Base-by-base conservation (phyloP, 2,113 vertebrate genomes). In the Pygoscelis adeliae region DNA sequence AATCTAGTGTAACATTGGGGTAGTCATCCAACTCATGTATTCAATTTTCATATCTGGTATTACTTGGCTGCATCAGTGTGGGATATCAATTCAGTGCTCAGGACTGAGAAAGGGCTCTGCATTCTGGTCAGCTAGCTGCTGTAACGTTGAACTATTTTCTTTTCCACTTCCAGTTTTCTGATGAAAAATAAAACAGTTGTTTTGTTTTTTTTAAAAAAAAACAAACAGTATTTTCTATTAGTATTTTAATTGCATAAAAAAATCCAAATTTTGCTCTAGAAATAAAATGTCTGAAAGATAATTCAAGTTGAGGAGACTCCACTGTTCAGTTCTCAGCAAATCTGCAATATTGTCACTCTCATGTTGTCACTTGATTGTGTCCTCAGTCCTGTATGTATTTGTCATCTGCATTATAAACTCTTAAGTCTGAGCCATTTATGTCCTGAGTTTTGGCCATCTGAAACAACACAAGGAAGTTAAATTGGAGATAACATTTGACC, bases 291-390 rank as follows among this genome's bases (percentile, higher is more conserved):
- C n/a, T 65, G 52, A 63, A 55, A 76, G 77, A 73, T 9, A 55
- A 77, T 29, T 76, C 25, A 50, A 6, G 15, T 3, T 52, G 58
- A 87, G 76, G 42, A 8, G 49, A 50, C 22, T 20, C 8, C 7
- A 1, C 12, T 2, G 9, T 36, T 55, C 21, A 16, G 25, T 8
- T 49, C 42, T 46, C 61, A 30, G 10, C 3, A 17, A 59, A 40
- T 7, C 38, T 40, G 34, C 58, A 52, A 19, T 0, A 6, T 1
- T 44, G 18, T 6, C 59, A 10, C 23, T 59, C 42, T 72, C 26
- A 25, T 0, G 3, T 15, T 58, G 9, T 50, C 52, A 9, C 42
- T 22, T 7, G 20, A 5, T 5, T 62, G 23, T 6, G 3, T 52
- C 30, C 40, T 42, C 46, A 44, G 17, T 4, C 50, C 42, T 53